Evolutionary conservation across 2,113 vertebrate species (phyloP), one percentile per base, ranked within the genome.

Genomic region (Carassius gibelio): DNA sequence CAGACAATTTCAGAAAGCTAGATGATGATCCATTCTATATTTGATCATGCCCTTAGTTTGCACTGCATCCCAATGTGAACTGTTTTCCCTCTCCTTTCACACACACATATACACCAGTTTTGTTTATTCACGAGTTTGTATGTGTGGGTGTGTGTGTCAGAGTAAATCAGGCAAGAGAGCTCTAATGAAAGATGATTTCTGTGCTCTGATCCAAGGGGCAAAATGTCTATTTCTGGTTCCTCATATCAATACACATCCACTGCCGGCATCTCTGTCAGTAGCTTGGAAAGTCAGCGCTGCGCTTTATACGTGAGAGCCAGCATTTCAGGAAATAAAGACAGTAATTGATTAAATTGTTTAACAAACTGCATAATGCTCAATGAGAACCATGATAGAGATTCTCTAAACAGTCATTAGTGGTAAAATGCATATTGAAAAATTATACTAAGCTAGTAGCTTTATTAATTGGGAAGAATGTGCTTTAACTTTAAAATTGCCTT

Each of bases 151-250:
- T 72, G 77, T 72, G 8, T 88, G 92, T 93, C 92, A 90, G 80
- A 86, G 85, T n/a, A 50, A 76, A 93, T 94, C 87, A 92, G 80
- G 62, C 34, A 61, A 80, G 86, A 79, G 61, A 13, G 86, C 84
- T 85, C 72, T 94, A 90, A 94, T 91, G 89, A 90, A 83, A 90
- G 82, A 88, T 87, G 90, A 91, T 91, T 91, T 76, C 86, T 87
- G 38, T 34, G 79, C 76, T 90, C 48, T 80, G 87, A 87, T 85
- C 93, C 91, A 62, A 21, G 79, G 91, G 91, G 88, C 87, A 87
- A 91, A 91, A 89, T 87, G 57, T 91, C 90, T 94, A 93, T 92
- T 94, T 91, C 86, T 89, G 90, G 89, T 82, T 68, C 3, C 74
- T 85, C 78, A 66, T 88, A 90, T 93, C 92, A 91, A 91, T 93